Base-by-base conservation (phyloP, 2,797 vertebrate genomes). In the Pipistrellus pygmaeus region DNA sequence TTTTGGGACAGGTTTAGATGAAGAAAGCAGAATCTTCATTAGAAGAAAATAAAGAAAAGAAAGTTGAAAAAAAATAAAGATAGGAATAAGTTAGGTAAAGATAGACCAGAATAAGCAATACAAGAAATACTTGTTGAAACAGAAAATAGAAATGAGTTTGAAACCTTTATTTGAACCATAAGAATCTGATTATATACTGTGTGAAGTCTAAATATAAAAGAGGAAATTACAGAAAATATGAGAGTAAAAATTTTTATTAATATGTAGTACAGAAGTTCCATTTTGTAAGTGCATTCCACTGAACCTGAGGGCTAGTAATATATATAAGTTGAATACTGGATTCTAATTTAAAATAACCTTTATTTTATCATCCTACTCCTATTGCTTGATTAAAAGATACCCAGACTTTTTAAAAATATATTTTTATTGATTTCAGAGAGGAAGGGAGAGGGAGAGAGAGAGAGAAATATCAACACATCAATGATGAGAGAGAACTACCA, bases 11-110 rank as follows among this genome's bases (percentile, higher is more conserved):
- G 97, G 99, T 98, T 99, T 99, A 98, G 98, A 98, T 97, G 99
- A 98, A 97, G 99, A 98, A 96, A 99, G 98, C 91, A 99, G 99
- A 98, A 98, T 99, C 99, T 99, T 98, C 92, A 30, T 97, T 97
- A 98, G 97, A 98, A 94, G 96, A 98, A 98, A 97, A 98, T 92
- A 97, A 98, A 97, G 97, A 97, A 97, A 98, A 98, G 93, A 97
- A 96, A 95, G 88, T 95, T 97, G 94, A 97, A 98, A 44, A 44
- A 60, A 93, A 89, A 78, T 9, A 88, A 88, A 93, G 92, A 97
- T 77, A 96, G 95, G 93, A 91, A 97, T 96, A 97, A 96, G 97
- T 95, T 90, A 97, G 66, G 17, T 88, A 93, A 98, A 96, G 95
- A 15, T 87, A 92, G 95, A 93, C 94, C 93, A 98, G 97, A 97